Percentiles rank a stretch among this genome's conserved stretches.
Evolutionary conservation across 1,140 invertebrate species (phyloP).

Genomic region (Teleogryllus occipitalis): DNA sequence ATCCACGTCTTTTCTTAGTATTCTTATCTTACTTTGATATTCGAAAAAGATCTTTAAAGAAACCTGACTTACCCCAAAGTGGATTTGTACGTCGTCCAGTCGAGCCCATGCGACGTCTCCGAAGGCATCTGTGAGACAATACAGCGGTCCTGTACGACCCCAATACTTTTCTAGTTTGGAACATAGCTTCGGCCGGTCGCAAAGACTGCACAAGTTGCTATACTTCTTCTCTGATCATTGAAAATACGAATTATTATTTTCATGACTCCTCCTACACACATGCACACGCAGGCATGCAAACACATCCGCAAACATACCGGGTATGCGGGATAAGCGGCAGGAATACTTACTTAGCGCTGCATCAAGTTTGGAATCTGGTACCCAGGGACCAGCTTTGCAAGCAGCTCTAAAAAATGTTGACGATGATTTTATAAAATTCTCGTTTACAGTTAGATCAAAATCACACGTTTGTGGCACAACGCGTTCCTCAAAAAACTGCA

Average conservation of each 20-base stretch:
- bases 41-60: background rate
- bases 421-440: slow-evolving; percentile 59
- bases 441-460: slow-evolving; percentile 51
- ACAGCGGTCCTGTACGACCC: slow-evolving; percentile 66
- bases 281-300: too few relatives aligned
- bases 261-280: background rate
- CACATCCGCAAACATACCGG: too few relatives aligned
- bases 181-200: slow-evolving; percentile 51
- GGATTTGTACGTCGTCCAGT: slow-evolving; percentile 48
- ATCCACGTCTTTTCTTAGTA: too few relatives aligned
- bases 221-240: slow-evolving; percentile 52
- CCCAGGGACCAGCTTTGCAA: slow-evolving; percentile 76
- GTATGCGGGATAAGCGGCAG: background rate
- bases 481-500: slow-evolving; percentile 61
- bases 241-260: background rate
- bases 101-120: slow-evolving; percentile 77
- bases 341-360: slow-evolving; percentile 54
- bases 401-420: slow-evolving; percentile 61
- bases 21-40: too few relatives aligned
- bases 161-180: slow-evolving; percentile 65
- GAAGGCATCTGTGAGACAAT: slow-evolving; percentile 63
- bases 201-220: slow-evolving; percentile 58
- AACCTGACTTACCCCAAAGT: slow-evolving; percentile 50
- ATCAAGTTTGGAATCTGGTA: slow-evolving; percentile 54
- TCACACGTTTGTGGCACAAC: slow-evolving; percentile 58